Evolutionary conservation across 2,888 invertebrate species (phyloP), one percentile per base, ranked within the genome.

Genomic region (Andrena minutula): DNA sequence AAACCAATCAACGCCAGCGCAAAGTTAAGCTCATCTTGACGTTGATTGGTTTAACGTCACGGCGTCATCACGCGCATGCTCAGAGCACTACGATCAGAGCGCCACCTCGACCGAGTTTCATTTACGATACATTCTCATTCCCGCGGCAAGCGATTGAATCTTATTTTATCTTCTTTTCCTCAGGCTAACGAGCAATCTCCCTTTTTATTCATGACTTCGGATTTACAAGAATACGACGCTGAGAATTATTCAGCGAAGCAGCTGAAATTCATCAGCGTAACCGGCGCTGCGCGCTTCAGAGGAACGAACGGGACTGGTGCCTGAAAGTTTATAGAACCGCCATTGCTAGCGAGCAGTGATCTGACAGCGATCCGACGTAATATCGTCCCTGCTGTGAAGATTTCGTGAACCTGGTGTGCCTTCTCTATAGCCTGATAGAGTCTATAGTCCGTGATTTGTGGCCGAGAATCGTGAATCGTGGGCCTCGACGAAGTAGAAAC

Each of bases 341-440:
- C 82, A 83, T 82, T 82, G n/a, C 73, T 70, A 71, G n/a, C 32
- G 20, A 77, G 70, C 26, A 20, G 47, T 56, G 20, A 74, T 60
- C 49, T 79, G 76, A 84, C 78, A 82, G 75, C 70, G 74, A 75
- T 70, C 51, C 26, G 70, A 79, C 23, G 66, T 79, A 72, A 79
- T 78, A 79, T 78, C 77, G 69, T 77, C 61, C 65, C 65, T 72
- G 51, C 35, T 58, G 20, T n/a, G 32, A 63, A 68, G 53, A 66
- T 64, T 76, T 68, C 58, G 30, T 26, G 51, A 63, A 58, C 51
- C 28, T 71, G 74, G 82, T 85, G 76, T 69, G 65, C 85, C 85
- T 82, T 85, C 85, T 85, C 58, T 35, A 76, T 76, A 71, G 16
- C 20, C 20, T 49, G 56, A 65, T 73, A 41, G 1, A 73, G 56